Evolutionary conservation across 2,797 vertebrate species (phyloP).

Genomic region (Cynodonichthys magdalenae): DNA sequence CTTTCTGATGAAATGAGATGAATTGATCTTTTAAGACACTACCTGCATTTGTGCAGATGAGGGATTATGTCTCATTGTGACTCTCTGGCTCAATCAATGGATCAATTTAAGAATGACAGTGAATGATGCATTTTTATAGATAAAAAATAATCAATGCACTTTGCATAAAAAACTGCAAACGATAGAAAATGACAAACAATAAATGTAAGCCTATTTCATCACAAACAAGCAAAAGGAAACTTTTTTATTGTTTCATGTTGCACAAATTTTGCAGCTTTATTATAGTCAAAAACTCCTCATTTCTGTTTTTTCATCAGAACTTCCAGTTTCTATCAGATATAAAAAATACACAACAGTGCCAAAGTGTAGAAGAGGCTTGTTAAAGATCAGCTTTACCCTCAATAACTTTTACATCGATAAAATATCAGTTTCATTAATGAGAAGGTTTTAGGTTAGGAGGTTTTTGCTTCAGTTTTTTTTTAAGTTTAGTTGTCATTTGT

Average conservation of each 20-base stretch:
- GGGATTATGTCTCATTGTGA: conserved; percentile 46
- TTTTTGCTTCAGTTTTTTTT: too few relatives aligned
- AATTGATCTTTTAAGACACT: conserved; percentile 55
- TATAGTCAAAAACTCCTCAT: too few relatives aligned
- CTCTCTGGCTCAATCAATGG: conserved; percentile 77
- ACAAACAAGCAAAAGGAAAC: not conserved
- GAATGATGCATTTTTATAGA: conserved; percentile 70
- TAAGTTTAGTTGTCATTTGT: too few relatives aligned
- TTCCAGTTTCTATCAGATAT: not conserved
- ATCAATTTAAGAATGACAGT: conserved; percentile 78
- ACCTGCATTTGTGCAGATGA: conserved; percentile 67
- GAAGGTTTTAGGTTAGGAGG: too few relatives aligned
- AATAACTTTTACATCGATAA: too few relatives aligned
- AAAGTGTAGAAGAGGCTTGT: too few relatives aligned
- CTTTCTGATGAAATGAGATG: conserved; percentile 48
- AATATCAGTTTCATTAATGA: too few relatives aligned
- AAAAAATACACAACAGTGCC: too few relatives aligned
- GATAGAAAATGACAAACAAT: not conserved
- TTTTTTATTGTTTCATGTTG: not conserved
- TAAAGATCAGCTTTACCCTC: too few relatives aligned
- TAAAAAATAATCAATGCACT: conserved; percentile 67
- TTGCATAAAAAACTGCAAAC: conserved; percentile 34
- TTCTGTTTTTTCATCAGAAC: not conserved
- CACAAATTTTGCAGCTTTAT: not conserved
- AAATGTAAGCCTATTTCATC: not conserved